These are phyloP conservation scores for Nannobrachium achirus DNA, from an alignment of 2,113 vertebrate species.

Conservation along the genomic window DNA sequence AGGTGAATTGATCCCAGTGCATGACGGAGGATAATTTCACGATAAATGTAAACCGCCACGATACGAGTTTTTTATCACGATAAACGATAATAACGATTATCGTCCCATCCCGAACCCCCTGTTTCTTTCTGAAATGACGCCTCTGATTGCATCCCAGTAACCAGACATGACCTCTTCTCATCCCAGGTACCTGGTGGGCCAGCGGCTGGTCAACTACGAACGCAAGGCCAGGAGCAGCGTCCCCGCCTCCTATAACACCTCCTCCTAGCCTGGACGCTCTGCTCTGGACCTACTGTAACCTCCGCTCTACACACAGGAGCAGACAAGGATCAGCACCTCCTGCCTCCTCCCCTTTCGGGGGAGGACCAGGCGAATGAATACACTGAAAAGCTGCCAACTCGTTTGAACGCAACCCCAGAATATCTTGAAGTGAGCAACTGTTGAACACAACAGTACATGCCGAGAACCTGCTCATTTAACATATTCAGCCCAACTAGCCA, in stretches of 20 bases:
- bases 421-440: not conserved
- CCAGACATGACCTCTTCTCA: too few relatives aligned
- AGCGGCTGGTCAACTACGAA: constrained; percentile 96
- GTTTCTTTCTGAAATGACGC: too few relatives aligned
- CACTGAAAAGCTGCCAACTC: too few relatives aligned
- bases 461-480: not conserved
- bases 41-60: not conserved
- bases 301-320: constrained; percentile 4
- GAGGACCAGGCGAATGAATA: too few relatives aligned
- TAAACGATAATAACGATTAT: too few relatives aligned
- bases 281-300: constrained; percentile 19
- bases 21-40: too few relatives aligned
- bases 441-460: not conserved
- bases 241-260: constrained; percentile 23
- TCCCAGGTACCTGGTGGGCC: constrained; percentile 94
- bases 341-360: constrained; percentile 7
- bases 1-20: too few relatives aligned
- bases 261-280: constrained; percentile 36
- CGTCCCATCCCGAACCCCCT: too few relatives aligned
- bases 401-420: not conserved
- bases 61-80: too few relatives aligned
- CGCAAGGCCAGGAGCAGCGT: constrained; percentile 80
- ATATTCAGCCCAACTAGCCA: constrained; percentile 19
- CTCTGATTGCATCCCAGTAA: too few relatives aligned
- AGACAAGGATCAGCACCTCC: not conserved